Conservation (phyloP, 2,888 invertebrate species). For the Elmis aenea region DNA sequence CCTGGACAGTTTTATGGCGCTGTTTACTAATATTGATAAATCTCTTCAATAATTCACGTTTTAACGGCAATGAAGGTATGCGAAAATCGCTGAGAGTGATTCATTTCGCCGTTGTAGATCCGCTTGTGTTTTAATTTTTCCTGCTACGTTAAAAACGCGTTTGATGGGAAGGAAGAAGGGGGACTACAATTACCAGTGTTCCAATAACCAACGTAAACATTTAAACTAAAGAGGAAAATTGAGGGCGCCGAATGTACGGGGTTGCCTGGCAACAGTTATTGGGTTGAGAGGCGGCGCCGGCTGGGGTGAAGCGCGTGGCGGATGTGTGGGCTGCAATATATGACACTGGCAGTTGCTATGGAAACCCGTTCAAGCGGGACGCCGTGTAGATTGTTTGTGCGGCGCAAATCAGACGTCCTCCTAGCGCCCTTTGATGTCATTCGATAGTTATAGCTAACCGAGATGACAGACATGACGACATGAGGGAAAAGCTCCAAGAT, state of each 20-base stretch:
- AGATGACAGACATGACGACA: no score
- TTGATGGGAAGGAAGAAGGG: no score
- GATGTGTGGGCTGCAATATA: slow-evolving; percentile 34
- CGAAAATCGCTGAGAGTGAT: no score
- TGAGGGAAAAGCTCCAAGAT: no score
- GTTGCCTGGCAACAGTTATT: slow-evolving; percentile 33
- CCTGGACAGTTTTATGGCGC: no score
- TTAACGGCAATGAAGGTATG: no score
- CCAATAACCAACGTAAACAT: slow-evolving; percentile 33
- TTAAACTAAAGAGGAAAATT: slow-evolving; percentile 19
- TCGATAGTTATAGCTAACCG: no score
- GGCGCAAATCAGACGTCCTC: slow-evolving; percentile 24
- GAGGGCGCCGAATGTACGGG: slow-evolving; percentile 25
- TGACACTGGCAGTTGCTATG: slow-evolving; percentile 36
- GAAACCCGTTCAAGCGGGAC: slow-evolving; percentile 28
- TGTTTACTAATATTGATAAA: no score
- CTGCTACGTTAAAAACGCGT: no score
- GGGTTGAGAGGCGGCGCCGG: slow-evolving; percentile 31
- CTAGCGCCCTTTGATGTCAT: slow-evolving; percentile 22
- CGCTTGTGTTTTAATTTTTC: no score
- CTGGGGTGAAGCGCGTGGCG: slow-evolving; percentile 32
- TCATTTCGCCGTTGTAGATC: no score
- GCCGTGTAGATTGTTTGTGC: slow-evolving; percentile 32
- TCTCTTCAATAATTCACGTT: no score
- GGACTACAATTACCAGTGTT: slow-evolving; percentile 32